Evolutionary conservation across 2,113 vertebrate species (phyloP).

Genomic region (Pseudopipra pipra): DNA sequence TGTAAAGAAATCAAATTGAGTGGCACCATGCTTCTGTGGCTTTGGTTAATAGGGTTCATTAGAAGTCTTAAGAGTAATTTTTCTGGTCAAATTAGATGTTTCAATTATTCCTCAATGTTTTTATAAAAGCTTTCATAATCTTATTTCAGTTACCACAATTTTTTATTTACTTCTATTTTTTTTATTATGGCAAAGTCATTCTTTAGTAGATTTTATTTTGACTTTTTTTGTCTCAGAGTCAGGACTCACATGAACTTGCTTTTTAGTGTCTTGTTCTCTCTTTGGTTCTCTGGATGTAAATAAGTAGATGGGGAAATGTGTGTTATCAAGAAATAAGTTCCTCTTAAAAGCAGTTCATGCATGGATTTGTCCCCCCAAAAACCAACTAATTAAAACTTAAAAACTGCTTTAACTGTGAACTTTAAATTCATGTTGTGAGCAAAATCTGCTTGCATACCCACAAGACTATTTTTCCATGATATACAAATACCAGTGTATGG

Average conservation of each 20-base stretch:
- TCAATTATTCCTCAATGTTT: neutral
- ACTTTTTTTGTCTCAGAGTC: neutral
- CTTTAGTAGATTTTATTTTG: neutral
- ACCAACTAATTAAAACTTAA: slow-evolving; percentile 39
- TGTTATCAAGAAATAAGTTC: neutral
- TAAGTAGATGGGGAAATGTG: neutral
- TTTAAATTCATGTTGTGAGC: neutral
- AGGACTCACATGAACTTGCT: neutral
- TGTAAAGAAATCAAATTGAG: neutral
- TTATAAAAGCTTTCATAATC: neutral
- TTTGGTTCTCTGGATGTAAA: neutral
- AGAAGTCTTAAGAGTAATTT: neutral
- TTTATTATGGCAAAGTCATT: neutral
- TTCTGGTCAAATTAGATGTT: neutral
- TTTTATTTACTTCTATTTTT: neutral
- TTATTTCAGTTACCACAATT: neutral
- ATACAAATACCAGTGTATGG: neutral
- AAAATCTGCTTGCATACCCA: neutral
- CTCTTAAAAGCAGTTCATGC: neutral
- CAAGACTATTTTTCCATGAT: neutral
- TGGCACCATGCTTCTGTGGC: neutral
- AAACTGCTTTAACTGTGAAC: neutral
- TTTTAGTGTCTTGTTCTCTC: neutral
- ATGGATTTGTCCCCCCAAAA: neutral
- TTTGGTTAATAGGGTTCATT: neutral